Percentiles rank a stretch among this genome's conserved stretches.
Conservation (phyloP, 2,888 invertebrate species). For the Cheilosia urbana region DNA sequence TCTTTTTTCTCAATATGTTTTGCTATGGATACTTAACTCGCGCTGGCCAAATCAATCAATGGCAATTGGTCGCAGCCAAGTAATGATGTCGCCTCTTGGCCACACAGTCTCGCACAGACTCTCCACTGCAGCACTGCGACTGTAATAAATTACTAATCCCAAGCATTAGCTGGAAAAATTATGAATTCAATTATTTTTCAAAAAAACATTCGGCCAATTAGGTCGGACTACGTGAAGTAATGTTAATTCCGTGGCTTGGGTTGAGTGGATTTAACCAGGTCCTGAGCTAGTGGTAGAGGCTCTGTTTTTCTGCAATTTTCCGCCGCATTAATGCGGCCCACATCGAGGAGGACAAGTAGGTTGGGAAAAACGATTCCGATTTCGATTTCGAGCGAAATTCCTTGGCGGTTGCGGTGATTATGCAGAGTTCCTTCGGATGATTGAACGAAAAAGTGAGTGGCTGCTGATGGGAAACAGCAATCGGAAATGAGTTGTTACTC, state of each 20-base stretch:
- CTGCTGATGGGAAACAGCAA: slow-evolving; percentile 27
- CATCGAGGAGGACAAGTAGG: slow-evolving; percentile 42
- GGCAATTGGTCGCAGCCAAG: slow-evolving; percentile 56
- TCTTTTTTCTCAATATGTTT: too few relatives aligned
- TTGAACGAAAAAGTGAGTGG: slow-evolving; percentile 56
- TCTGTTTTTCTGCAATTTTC: slow-evolving; percentile 62
- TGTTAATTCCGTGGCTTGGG: slow-evolving; percentile 58
- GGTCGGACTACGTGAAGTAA: slow-evolving; percentile 61
- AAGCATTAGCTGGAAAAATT: slow-evolving; percentile 69
- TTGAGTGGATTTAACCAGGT: slow-evolving; percentile 55
- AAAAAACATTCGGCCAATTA: slow-evolving; percentile 53
- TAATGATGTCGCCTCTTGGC: slow-evolving; percentile 58
- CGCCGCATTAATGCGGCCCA: slow-evolving; percentile 56
- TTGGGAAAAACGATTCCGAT: slow-evolving; percentile 59
- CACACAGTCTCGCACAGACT: not conserved
- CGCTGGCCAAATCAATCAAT: slow-evolving; percentile 61
- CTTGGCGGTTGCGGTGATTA: slow-evolving; percentile 62
- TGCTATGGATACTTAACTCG: too few relatives aligned
- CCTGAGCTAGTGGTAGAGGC: slow-evolving; percentile 28
- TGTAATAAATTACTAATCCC: slow-evolving; percentile 61
- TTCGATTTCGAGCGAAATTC: slow-evolving; percentile 37
- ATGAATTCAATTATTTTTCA: slow-evolving; percentile 74
- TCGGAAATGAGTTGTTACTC: slow-evolving; percentile 69
- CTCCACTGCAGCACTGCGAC: slow-evolving; percentile 45
- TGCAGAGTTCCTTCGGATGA: slow-evolving; percentile 57